A percentile compares a stretch with the other conserved stretches of the same genome.
phyloP scores from a whole-genome alignment of 2,113 vertebrate species.

The Siphamia tubifer region DNA sequence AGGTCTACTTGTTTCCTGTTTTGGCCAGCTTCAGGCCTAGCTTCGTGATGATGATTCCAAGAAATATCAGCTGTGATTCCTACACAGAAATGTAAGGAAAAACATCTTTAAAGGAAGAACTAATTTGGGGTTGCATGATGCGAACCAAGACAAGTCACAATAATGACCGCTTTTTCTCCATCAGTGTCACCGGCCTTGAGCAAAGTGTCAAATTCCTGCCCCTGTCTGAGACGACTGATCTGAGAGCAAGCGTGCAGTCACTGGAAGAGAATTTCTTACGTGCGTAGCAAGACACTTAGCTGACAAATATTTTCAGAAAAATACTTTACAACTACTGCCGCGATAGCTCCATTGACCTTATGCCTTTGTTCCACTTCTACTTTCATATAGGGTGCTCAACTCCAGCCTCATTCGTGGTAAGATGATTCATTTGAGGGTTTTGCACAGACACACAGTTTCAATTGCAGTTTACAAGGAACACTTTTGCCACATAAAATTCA shows the following conservation, averaged over 20 bases:
- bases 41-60: constrained; percentile 38
- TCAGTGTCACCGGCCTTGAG: neutral
- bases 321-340: no score
- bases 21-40: constrained; percentile 33
- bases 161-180: neutral
- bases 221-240: neutral
- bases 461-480: neutral
- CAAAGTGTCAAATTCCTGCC: constrained; percentile 7
- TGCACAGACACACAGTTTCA: neutral
- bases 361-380: neutral
- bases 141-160: neutral
- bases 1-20: constrained; percentile 37
- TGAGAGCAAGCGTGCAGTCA: neutral
- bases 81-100: constrained; percentile 42
- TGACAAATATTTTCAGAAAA: neutral
- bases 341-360: neutral
- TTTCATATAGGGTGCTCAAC: constrained; percentile 20
- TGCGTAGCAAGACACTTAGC: neutral
- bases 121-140: neutral
- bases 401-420: constrained; percentile 12
- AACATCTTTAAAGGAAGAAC: neutral
- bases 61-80: constrained; percentile 54
- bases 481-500: neutral
- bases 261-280: constrained; percentile 8
- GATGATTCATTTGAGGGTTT: neutral